These are phyloP conservation scores for Glyptemys insculpta DNA, from an alignment of 2,797 vertebrate genomes.

Conservation along the genomic window DNA sequence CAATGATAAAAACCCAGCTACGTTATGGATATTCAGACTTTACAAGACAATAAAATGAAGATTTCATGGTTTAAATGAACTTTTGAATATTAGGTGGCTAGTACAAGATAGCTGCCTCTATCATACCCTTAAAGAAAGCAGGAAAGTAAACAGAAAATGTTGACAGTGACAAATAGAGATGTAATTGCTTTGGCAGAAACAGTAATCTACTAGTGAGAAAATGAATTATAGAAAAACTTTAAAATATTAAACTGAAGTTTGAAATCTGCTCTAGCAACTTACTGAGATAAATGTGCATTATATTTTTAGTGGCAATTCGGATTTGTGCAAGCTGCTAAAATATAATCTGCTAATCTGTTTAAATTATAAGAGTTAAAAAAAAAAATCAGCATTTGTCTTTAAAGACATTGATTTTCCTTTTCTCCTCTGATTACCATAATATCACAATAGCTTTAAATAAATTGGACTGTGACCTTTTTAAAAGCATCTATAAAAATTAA, in stretches of 20 bases:
- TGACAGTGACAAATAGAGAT: slow-evolving; percentile 23
- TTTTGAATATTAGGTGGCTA: slow-evolving; percentile 29
- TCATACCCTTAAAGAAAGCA: slow-evolving; percentile 46
- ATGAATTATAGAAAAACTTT: slow-evolving; percentile 56
- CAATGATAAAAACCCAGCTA: slow-evolving; percentile 54
- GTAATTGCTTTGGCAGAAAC: slow-evolving; percentile 69
- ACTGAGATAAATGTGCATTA: slow-evolving; percentile 64
- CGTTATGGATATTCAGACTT: slow-evolving; percentile 45
- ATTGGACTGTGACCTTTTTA: slow-evolving; percentile 66
- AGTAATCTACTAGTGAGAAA: slow-evolving; percentile 63
- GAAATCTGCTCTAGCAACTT: slow-evolving; percentile 68
- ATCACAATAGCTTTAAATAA: slow-evolving; percentile 78
- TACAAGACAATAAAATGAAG: slow-evolving; percentile 40
- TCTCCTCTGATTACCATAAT: slow-evolving; percentile 65
- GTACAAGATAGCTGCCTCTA: slow-evolving; percentile 59
- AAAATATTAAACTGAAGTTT: slow-evolving; percentile 64
- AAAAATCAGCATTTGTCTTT: slow-evolving; percentile 54
- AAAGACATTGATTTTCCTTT: slow-evolving; percentile 52
- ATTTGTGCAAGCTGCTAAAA: slow-evolving; percentile 78
- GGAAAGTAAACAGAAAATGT: slow-evolving; percentile 51
- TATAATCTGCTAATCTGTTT: slow-evolving; percentile 63
- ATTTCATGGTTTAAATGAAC: slow-evolving; percentile 29
- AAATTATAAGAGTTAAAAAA: slow-evolving; percentile 69
- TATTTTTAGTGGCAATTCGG: slow-evolving; percentile 68
- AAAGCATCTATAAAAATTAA: slow-evolving; percentile 82